phyloP scores from a whole-genome alignment of 2,113 vertebrate genomes.

The Chrysochloris asiatica region DNA sequence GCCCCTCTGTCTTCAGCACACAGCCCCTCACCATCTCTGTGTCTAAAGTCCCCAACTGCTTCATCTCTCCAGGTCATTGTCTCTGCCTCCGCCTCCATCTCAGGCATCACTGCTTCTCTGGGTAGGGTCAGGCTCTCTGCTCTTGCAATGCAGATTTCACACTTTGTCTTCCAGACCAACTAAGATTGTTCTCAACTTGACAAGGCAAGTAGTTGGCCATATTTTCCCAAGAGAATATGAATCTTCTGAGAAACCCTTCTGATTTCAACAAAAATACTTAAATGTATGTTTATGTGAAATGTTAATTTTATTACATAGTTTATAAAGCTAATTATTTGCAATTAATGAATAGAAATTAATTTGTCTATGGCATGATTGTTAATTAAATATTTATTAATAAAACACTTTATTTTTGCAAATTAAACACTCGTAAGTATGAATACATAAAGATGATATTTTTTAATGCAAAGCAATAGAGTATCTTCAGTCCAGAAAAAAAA shows the following conservation, averaged over 20 bases:
- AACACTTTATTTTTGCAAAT: neutral
- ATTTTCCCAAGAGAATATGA: neutral
- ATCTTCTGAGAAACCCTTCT: constrained; percentile 1
- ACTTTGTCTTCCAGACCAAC: neutral
- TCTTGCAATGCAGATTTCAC: neutral
- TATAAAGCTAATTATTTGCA: neutral
- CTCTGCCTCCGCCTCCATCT: no score
- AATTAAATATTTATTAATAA: constrained; percentile 25
- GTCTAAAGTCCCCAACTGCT: no score
- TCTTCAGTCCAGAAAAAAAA: neutral
- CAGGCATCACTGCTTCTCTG: no score
- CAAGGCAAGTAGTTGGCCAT: neutral
- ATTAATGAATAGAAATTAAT: neutral
- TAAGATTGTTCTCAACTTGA: constrained; percentile 27
- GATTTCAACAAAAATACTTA: neutral
- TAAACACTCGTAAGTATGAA: neutral
- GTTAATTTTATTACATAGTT: constrained; percentile 5
- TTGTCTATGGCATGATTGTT: neutral
- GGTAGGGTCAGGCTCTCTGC: no score
- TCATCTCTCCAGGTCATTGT: no score
- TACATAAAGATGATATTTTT: neutral
- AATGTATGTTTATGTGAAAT: constrained; percentile 23
- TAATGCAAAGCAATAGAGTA: neutral
- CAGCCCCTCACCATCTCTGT: no score
- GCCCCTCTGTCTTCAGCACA: no score